These are phyloP conservation scores for Aleiodes leptofemur DNA, from an alignment of 2,888 invertebrate species.

Conservation along the genomic window DNA sequence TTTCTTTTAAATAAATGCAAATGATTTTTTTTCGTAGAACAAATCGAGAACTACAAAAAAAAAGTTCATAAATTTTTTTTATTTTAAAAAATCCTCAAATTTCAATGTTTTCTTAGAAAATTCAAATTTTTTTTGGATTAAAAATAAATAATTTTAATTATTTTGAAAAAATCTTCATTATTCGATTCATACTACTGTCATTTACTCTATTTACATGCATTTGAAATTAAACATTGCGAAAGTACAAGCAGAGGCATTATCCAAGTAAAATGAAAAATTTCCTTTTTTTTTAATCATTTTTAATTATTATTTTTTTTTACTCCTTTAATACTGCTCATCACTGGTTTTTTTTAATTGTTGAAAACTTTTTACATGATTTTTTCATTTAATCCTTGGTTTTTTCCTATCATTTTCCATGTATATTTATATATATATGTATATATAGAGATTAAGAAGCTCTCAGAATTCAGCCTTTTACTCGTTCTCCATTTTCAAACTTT, in stretches of 20 bases:
- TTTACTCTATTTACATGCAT: constrained; percentile 20
- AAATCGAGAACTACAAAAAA: background rate
- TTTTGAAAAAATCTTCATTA: background rate
- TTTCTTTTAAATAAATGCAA: no score
- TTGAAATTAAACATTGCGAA: constrained; percentile 8
- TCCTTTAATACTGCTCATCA: constrained; percentile 29
- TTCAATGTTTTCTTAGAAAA: constrained; percentile 1
- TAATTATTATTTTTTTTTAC: no score
- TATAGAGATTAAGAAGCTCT: constrained; percentile 32
- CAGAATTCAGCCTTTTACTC: constrained; percentile 37
- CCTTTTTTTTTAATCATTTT: background rate
- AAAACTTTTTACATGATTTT: constrained; percentile 28
- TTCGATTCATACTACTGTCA: constrained; percentile 5
- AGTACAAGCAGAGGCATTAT: constrained; percentile 10
- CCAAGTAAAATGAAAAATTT: constrained; percentile 1
- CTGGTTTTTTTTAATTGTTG: background rate
- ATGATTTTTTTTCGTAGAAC: no score
- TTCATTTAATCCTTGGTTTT: background rate
- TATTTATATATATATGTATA: constrained; percentile 7
- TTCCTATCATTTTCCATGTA: background rate
- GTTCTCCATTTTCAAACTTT: constrained; percentile 27
- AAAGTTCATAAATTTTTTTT: no score
- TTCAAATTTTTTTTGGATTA: background rate
- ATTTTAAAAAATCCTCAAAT: background rate
- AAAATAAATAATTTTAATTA: background rate